A percentile compares a stretch with the other conserved stretches of the same genome.
Evolutionary conservation across 2,797 vertebrate genomes (phyloP).

Genomic region (Denticeps clupeoides): DNA sequence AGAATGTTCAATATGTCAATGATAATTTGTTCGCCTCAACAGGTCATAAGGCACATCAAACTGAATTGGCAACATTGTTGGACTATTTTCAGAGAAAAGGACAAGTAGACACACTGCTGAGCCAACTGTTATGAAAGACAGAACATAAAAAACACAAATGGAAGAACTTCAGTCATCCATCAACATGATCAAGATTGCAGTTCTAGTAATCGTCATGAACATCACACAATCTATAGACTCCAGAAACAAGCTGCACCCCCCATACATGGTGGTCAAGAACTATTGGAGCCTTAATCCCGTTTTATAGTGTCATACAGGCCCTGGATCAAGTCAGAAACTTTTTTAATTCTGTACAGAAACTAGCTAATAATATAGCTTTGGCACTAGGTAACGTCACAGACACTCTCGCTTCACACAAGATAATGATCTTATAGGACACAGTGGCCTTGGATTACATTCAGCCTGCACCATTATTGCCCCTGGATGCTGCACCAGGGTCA

Average conservation of each 20-base stretch:
- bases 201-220: constrained; percentile 9
- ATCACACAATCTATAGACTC: constrained; percentile 10
- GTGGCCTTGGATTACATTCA: constrained; percentile 14
- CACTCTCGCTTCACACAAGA: constrained; percentile 8
- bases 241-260: constrained; percentile 11
- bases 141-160: constrained; percentile 3
- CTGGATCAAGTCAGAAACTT: constrained; percentile 11
- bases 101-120: constrained; percentile 3
- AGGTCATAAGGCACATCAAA: too few species aligned
- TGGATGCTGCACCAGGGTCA: constrained; percentile 7
- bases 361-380: constrained; percentile 14
- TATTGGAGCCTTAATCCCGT: constrained; percentile 8
- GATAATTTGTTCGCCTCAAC: too few species aligned
- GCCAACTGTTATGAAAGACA: not conserved
- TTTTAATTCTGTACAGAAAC: constrained; percentile 16
- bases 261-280: constrained; percentile 18
- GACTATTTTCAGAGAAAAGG: too few species aligned
- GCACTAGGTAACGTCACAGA: constrained; percentile 6
- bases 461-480: constrained; percentile 7
- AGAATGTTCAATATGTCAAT: too few species aligned
- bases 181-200: constrained; percentile 15
- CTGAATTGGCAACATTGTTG: too few species aligned
- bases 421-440: constrained; percentile 12
- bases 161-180: constrained; percentile 9
- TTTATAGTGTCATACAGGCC: constrained; percentile 9